Evolutionary conservation across 2,888 invertebrate species (phyloP).

Genomic region (Stegana nigrithorax): DNA sequence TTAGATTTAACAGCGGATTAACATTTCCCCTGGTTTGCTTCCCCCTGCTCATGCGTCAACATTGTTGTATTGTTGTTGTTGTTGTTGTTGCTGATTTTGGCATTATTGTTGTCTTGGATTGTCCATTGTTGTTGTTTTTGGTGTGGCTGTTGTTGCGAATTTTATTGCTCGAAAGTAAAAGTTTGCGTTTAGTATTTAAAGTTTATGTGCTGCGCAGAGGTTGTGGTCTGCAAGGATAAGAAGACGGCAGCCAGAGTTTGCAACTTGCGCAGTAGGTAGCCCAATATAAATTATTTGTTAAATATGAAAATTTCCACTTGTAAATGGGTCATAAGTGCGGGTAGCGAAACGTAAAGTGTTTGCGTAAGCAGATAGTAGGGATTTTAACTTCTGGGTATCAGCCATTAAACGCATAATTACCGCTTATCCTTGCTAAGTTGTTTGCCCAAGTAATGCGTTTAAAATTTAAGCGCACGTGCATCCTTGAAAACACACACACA

Average conservation of each 20-base stretch:
- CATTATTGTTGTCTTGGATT: background rate
- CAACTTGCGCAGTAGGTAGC: background rate
- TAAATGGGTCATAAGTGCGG: background rate
- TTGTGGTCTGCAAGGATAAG: conserved; percentile 14
- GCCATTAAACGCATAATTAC: too few species aligned
- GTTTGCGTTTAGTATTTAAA: conserved; percentile 5
- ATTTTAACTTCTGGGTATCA: too few species aligned
- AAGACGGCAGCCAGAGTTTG: background rate
- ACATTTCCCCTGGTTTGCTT: conserved; percentile 1
- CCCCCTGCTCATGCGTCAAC: too few species aligned
- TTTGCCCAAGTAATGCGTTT: too few species aligned
- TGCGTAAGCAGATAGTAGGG: too few species aligned
- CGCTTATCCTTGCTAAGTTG: too few species aligned
- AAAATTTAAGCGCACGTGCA: too few species aligned
- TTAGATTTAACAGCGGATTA: conserved; percentile 14
- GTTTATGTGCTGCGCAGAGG: conserved; percentile 45
- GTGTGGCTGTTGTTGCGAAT: background rate
- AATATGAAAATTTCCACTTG: background rate
- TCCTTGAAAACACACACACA: too few species aligned
- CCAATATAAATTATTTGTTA: conserved; percentile 11
- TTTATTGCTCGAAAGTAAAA: conserved; percentile 9
- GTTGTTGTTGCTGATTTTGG: background rate
- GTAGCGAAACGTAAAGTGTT: too few species aligned
- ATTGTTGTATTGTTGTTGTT: background rate
- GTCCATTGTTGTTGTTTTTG: conserved; percentile 5